These are phyloP conservation scores for Ceriagrion tenellum DNA, from an alignment of 2,888 invertebrate species.

Conservation along the genomic window DNA sequence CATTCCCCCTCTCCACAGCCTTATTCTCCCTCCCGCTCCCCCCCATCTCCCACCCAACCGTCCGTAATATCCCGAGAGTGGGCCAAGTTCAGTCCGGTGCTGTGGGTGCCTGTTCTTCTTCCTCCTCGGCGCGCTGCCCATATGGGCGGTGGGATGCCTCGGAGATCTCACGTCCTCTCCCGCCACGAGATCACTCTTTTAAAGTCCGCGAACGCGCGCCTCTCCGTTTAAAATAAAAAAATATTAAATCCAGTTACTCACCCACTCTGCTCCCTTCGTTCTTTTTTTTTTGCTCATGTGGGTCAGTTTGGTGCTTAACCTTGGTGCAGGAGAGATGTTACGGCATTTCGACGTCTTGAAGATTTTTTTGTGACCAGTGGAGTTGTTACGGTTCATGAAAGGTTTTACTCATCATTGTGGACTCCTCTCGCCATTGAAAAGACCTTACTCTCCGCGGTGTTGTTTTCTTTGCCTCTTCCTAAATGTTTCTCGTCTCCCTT, in stretches of 20 bases:
- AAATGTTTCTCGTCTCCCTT: neutral
- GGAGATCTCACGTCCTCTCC: neutral
- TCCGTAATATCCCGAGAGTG: constrained; percentile 28
- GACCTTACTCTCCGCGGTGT: neutral
- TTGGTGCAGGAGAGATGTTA: neutral
- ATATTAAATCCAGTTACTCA: neutral
- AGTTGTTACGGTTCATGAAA: neutral
- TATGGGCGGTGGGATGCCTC: neutral
- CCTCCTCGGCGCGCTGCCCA: constrained; percentile 3
- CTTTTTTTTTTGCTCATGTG: neutral
- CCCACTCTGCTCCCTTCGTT: neutral
- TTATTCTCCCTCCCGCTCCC: too few species aligned
- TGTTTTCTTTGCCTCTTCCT: neutral
- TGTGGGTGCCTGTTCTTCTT: neutral
- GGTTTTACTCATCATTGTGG: neutral
- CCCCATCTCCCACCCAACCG: neutral
- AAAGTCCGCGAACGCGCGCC: neutral
- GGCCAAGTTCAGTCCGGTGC: constrained; percentile 10
- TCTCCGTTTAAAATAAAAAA: neutral
- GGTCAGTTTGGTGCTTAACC: neutral
- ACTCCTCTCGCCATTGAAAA: neutral
- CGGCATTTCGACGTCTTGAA: neutral
- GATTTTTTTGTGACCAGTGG: neutral
- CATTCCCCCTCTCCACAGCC: neutral
- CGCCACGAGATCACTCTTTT: neutral